Evolutionary conservation across 2,888 invertebrate species (phyloP).

Genomic region (Tenodera sinensis): DNA sequence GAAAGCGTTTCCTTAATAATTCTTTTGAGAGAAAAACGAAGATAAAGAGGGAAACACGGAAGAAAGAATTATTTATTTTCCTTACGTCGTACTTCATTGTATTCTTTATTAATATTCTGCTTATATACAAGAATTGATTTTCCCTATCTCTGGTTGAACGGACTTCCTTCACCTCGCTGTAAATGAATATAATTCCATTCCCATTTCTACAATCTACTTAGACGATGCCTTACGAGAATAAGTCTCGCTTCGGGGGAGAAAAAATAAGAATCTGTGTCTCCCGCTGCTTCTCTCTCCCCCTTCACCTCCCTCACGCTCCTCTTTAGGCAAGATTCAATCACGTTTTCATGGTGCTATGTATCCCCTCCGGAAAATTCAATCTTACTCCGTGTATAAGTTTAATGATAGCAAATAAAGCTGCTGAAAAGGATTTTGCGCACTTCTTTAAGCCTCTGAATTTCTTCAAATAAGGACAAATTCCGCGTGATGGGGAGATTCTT

Average conservation of each 20-base stretch:
- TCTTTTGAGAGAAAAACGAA: not conserved
- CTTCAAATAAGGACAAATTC: no score
- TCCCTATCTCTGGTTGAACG: not conserved
- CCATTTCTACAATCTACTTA: not conserved
- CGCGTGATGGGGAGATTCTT: no score
- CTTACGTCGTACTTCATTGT: not conserved
- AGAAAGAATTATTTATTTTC: no score
- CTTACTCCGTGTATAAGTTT: not conserved
- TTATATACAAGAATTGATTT: not conserved
- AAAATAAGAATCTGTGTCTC: not conserved
- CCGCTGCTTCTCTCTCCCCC: not conserved
- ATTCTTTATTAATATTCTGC: not conserved
- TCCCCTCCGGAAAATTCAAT: not conserved
- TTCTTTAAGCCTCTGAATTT: no score
- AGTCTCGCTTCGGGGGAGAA: not conserved
- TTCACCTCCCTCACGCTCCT: no score
- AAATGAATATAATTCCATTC: not conserved
- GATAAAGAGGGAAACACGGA: no score
- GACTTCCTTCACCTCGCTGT: not conserved
- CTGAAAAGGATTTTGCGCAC: not conserved
- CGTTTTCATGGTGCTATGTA: not conserved
- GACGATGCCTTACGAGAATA: not conserved
- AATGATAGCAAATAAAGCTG: not conserved
- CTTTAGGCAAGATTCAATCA: not conserved
- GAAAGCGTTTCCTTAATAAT: no score